These are phyloP conservation scores for Melipona quadrifasciata DNA, from an alignment of 1,140 invertebrate species.

Conservation along the genomic window DNA sequence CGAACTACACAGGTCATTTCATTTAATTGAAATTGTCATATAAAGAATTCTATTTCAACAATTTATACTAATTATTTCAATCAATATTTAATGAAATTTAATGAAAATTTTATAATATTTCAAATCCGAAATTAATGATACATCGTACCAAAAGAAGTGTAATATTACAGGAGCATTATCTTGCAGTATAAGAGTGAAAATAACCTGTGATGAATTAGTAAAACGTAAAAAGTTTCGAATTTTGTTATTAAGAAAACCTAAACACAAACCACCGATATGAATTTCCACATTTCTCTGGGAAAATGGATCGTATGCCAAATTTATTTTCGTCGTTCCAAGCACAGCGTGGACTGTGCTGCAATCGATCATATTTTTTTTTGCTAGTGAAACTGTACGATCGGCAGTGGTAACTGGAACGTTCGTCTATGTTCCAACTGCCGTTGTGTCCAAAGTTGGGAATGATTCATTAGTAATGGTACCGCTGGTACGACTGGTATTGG, in stretches of 20 bases:
- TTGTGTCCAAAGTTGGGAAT: constrained; percentile 54
- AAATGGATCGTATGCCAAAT: constrained; percentile 48
- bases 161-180: too few relatives aligned
- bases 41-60: neutral
- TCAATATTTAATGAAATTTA: neutral
- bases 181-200: neutral
- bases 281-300: constrained; percentile 13
- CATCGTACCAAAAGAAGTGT: neutral
- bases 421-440: constrained; percentile 39
- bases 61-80: neutral
- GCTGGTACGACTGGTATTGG: constrained; percentile 37
- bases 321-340: constrained; percentile 46
- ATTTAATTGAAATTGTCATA: neutral
- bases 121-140: neutral
- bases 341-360: constrained; percentile 1
- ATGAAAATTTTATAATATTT: neutral
- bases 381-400: constrained; percentile 43
- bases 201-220: neutral
- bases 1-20: neutral
- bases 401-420: constrained; percentile 49
- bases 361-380: constrained; percentile 51
- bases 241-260: constrained; percentile 34
- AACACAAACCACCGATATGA: constrained; percentile 13
- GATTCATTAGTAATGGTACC: constrained; percentile 56
- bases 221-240: neutral